phyloP scores from a whole-genome alignment of 2,888 invertebrate genomes.

The Lottia scabra region DNA sequence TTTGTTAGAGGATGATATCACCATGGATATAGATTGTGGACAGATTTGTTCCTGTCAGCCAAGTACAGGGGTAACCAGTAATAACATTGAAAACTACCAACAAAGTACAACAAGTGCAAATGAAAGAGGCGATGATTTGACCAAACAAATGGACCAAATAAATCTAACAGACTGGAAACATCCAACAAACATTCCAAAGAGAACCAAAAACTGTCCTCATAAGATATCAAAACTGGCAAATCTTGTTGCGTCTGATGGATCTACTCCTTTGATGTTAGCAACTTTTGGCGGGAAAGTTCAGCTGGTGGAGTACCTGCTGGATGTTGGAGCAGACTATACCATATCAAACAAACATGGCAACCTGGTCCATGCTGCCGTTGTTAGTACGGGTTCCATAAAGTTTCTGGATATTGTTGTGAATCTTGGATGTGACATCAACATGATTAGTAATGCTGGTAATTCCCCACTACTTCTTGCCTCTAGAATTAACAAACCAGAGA shows the following conservation, averaged over 20 bases:
- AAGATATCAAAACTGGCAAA: slow-evolving; percentile 22
- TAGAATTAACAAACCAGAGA: slow-evolving; percentile 27
- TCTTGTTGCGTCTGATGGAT: slow-evolving; percentile 33
- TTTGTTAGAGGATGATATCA: slow-evolving; percentile 20
- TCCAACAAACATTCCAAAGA: neutral
- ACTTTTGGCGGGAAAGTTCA: slow-evolving; percentile 36
- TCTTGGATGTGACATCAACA: slow-evolving; percentile 37
- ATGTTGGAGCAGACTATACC: slow-evolving; percentile 37
- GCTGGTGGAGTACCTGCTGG: slow-evolving; percentile 35
- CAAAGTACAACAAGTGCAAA: neutral
- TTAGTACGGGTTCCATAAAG: slow-evolving; percentile 25
- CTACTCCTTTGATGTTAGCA: slow-evolving; percentile 43
- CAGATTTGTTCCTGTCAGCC: slow-evolving; percentile 11
- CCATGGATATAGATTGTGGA: neutral
- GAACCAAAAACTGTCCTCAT: neutral
- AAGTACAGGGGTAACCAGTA: slow-evolving; percentile 8
- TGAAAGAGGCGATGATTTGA: neutral
- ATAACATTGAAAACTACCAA: neutral
- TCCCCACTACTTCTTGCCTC: slow-evolving; percentile 43
- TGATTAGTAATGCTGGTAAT: slow-evolving; percentile 41
- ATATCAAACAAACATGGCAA: slow-evolving; percentile 37
- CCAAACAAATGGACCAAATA: neutral
- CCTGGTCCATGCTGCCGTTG: slow-evolving; percentile 44
- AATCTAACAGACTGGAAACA: neutral
- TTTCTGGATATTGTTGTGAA: slow-evolving; percentile 32